A percentile compares a stretch with the other conserved stretches of the same genome.
Conservation (phyloP, 2,113 vertebrate species). For the Polyodon spathula region DNA sequence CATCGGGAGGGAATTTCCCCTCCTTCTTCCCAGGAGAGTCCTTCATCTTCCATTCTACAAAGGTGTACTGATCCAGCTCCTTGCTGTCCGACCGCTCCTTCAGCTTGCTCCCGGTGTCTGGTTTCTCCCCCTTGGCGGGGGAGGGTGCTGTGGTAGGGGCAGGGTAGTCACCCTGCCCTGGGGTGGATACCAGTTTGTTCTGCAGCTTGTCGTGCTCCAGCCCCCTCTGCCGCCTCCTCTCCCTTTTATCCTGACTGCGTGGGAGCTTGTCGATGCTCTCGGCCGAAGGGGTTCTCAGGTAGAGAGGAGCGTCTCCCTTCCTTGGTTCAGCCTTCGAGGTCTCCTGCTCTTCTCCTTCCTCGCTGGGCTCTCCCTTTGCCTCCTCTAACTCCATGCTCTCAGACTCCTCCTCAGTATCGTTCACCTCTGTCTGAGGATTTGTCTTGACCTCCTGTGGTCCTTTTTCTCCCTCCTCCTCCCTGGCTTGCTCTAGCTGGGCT, state of each 20-base stretch:
- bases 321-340: not conserved
- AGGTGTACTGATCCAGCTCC: constrained; percentile 57
- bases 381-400: constrained; percentile 32
- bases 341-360: constrained; percentile 9
- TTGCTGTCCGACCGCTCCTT: constrained; percentile 15
- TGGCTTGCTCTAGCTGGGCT: constrained; percentile 22
- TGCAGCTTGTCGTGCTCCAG: constrained; percentile 84
- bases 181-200: constrained; percentile 55
- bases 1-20: too few relatives aligned
- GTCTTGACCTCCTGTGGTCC: not conserved
- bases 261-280: constrained; percentile 34
- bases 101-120: constrained; percentile 4
- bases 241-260: constrained; percentile 77
- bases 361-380: constrained; percentile 11
- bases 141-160: not conserved
- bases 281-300: fast-evolving
- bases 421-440: constrained; percentile 10
- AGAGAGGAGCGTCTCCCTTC: too few relatives aligned
- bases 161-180: constrained; percentile 14
- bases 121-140: constrained; percentile 16
- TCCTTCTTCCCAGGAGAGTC: constrained; percentile 51
- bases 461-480: constrained; percentile 17
- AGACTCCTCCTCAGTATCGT: constrained; percentile 39
- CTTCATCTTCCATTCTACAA: constrained; percentile 50
- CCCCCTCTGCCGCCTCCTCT: constrained; percentile 75